Conservation (phyloP, 2,888 invertebrate species). For the Teleiodes luculella region DNA sequence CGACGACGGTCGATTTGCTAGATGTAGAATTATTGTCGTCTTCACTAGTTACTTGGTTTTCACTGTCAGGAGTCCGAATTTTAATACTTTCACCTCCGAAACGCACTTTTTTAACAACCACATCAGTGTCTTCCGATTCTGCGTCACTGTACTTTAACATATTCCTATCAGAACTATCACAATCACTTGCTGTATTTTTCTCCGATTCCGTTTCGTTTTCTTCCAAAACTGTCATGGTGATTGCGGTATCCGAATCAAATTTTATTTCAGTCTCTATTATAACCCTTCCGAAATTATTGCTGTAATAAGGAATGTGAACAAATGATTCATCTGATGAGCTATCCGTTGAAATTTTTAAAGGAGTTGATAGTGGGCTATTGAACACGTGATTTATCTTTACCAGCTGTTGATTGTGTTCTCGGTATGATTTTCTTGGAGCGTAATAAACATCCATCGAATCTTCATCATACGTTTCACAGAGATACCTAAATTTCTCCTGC, state of each 20-base stretch:
- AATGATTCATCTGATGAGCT: slow-evolving; percentile 81
- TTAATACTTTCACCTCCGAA: slow-evolving; percentile 93
- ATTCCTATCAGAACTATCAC: slow-evolving; percentile 67
- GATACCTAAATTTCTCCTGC: slow-evolving; percentile 70
- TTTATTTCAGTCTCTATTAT: slow-evolving; percentile 91
- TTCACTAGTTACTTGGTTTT: slow-evolving; percentile 81
- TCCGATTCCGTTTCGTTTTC: slow-evolving; percentile 77
- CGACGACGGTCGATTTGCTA: slow-evolving; percentile 17
- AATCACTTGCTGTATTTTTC: slow-evolving; percentile 63
- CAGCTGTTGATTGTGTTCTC: slow-evolving; percentile 48
- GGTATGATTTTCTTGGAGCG: slow-evolving; percentile 55
- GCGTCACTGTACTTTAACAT: slow-evolving; percentile 81
- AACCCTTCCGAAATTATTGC: slow-evolving; percentile 79
- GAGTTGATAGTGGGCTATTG: slow-evolving; percentile 45
- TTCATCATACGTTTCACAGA: slow-evolving; percentile 68
- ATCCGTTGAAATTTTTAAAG: slow-evolving; percentile 58
- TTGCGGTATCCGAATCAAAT: slow-evolving; percentile 87
- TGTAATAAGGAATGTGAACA: slow-evolving; percentile 55
- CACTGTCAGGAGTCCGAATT: slow-evolving; percentile 91
- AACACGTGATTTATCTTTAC: slow-evolving; percentile 61
- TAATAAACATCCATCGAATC: slow-evolving; percentile 71
- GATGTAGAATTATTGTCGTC: slow-evolving; percentile 55
- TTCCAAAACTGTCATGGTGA: slow-evolving; percentile 91
- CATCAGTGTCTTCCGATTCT: slow-evolving; percentile 79
- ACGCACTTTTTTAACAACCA: slow-evolving; percentile 83